A percentile compares a stretch with the other conserved stretches of the same genome.
These are phyloP conservation scores for Pimpla rufipes DNA, from an alignment of 2,888 invertebrate species.

Conservation along the genomic window DNA sequence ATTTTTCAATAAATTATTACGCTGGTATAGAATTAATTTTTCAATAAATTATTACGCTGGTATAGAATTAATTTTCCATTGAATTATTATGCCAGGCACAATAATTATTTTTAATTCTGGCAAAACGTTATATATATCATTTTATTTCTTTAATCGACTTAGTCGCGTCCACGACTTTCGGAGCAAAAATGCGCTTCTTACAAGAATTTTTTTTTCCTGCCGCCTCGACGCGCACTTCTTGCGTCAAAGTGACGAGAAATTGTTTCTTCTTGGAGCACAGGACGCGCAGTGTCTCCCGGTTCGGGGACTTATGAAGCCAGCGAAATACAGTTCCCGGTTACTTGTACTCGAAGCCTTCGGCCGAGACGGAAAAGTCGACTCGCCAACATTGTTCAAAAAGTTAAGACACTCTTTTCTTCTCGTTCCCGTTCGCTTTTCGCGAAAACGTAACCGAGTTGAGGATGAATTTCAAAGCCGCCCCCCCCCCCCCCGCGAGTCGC, in stretches of 20 bases:
- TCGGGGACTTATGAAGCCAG: slow-evolving; percentile 26
- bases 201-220: background rate
- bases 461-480: slow-evolving; percentile 9
- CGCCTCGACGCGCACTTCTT: background rate
- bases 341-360: slow-evolving; percentile 9
- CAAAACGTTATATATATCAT: background rate
- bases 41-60: too few species aligned
- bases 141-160: background rate
- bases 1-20: too few species aligned
- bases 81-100: too few species aligned
- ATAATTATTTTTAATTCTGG: too few species aligned
- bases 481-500: background rate
- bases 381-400: slow-evolving; percentile 54
- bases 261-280: background rate
- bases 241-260: slow-evolving; percentile 46
- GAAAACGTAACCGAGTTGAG: slow-evolving; percentile 11
- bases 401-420: slow-evolving; percentile 47
- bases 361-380: background rate
- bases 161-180: too few species aligned
- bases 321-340: slow-evolving; percentile 35
- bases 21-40: too few species aligned
- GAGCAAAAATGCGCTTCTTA: too few species aligned
- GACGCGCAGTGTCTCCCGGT: slow-evolving; percentile 7
- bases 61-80: too few species aligned
- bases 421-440: background rate